phyloP scores from a whole-genome alignment of 2,113 vertebrate species.

The Hepsetus odoe region DNA sequence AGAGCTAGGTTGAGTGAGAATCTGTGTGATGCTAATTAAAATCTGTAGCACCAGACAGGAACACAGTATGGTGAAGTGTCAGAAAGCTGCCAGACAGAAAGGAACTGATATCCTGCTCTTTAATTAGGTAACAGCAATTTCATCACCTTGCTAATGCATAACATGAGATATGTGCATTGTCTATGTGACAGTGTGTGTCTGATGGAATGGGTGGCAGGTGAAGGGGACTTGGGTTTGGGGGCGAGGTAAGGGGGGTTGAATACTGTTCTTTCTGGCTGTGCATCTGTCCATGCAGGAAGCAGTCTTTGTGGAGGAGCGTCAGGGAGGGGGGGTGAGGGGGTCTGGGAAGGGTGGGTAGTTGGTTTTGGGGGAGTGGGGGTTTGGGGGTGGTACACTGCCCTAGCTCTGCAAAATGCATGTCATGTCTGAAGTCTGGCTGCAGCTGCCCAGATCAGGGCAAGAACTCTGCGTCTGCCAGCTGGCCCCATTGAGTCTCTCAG shows the following conservation, averaged over 20 bases:
- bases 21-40: slow-evolving; percentile 31
- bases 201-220: slow-evolving; percentile 34
- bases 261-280: slow-evolving; percentile 49
- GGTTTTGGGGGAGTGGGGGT: neutral
- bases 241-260: slow-evolving; percentile 15
- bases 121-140: slow-evolving; percentile 53
- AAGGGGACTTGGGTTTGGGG: slow-evolving; percentile 19
- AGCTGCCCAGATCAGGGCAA: slow-evolving; percentile 57
- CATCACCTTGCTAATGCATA: slow-evolving; percentile 45
- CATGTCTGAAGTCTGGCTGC: slow-evolving; percentile 63
- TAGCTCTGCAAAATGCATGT: slow-evolving; percentile 59
- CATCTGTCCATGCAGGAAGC: slow-evolving; percentile 54
- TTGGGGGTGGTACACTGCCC: slow-evolving; percentile 12
- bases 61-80: slow-evolving; percentile 13
- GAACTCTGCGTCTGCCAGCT: slow-evolving; percentile 62
- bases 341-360: slow-evolving; percentile 12
- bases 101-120: slow-evolving; percentile 42
- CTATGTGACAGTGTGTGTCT: slow-evolving; percentile 34
- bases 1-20: slow-evolving; percentile 27
- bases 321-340: slow-evolving; percentile 18
- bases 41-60: slow-evolving; percentile 19
- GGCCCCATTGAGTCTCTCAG: slow-evolving; percentile 63
- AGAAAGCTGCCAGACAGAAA: neutral
- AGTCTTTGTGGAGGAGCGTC: slow-evolving; percentile 52
- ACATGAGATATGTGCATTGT: slow-evolving; percentile 12